These are phyloP conservation scores for Limnephilus rhombicus DNA, from an alignment of 2,888 invertebrate species.

Conservation along the genomic window DNA sequence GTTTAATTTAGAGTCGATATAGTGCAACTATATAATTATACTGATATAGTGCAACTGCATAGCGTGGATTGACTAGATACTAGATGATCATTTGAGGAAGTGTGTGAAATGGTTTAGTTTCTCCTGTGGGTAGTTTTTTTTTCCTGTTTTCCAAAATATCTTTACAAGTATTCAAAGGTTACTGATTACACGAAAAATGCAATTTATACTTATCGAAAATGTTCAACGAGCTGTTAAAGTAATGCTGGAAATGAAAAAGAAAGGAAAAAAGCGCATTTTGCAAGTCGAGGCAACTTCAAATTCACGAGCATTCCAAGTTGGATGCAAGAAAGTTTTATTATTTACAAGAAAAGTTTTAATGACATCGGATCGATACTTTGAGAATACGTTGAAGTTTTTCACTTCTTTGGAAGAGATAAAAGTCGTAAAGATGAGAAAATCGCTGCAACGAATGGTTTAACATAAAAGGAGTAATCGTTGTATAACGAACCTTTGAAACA, in stretches of 20 bases:
- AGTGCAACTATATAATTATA: too few species aligned
- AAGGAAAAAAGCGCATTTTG: neutral
- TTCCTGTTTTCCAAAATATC: neutral
- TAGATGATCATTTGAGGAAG: too few species aligned
- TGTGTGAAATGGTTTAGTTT: too few species aligned
- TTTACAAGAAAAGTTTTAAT: slow-evolving; percentile 33
- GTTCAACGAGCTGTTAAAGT: neutral
- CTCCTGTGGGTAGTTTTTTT: too few species aligned
- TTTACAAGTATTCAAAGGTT: neutral
- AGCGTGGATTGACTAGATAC: too few species aligned
- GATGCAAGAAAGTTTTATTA: slow-evolving; percentile 20
- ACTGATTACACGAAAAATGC: neutral
- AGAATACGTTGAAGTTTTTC: neutral
- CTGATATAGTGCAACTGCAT: too few species aligned
- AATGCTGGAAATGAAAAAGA: neutral
- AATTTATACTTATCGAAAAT: neutral
- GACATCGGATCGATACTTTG: slow-evolving; percentile 14
- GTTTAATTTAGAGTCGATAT: too few species aligned
- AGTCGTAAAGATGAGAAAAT: neutral
- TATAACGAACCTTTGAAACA: neutral
- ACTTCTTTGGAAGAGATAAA: neutral
- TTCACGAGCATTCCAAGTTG: slow-evolving; percentile 5
- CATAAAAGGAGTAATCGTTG: neutral
- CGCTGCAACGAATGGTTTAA: neutral
- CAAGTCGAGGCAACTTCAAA: slow-evolving; percentile 8